Percentiles rank a stretch among this genome's conserved stretches.
Evolutionary conservation across 1,140 invertebrate species (phyloP).

Genomic region (Diprion similis): DNA sequence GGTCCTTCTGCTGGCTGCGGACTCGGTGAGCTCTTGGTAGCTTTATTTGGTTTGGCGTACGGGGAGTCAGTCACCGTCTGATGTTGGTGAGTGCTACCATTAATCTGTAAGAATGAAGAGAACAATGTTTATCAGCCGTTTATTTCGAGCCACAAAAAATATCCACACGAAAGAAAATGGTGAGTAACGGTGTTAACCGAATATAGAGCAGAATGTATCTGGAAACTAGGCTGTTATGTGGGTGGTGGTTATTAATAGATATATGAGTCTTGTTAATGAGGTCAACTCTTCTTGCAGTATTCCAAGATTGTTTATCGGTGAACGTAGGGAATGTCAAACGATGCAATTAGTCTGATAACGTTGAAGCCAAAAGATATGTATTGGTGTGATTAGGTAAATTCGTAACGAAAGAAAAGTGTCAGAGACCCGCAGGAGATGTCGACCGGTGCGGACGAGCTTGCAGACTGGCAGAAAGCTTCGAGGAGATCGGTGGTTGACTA

Average conservation of each 20-base stretch:
- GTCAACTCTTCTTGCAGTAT: background rate
- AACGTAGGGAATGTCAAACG: background rate
- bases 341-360: background rate
- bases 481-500: constrained; percentile 30
- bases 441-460: constrained; percentile 39
- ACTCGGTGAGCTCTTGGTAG: constrained; percentile 57
- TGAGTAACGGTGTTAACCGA: background rate
- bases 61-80: constrained; percentile 72
- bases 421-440: constrained; percentile 33
- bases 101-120: constrained; percentile 59
- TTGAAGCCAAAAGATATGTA: background rate
- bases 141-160: background rate
- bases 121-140: constrained; percentile 13
- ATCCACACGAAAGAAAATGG: background rate
- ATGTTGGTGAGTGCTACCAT: constrained; percentile 65
- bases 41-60: constrained; percentile 76
- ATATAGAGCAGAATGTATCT: background rate
- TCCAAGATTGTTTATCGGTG: background rate
- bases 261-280: background rate
- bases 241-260: constrained; percentile 2
- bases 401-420: constrained; percentile 12
- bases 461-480: constrained; percentile 37
- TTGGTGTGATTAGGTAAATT: background rate
- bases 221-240: background rate
- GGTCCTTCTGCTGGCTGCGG: constrained; percentile 48